Conservation (phyloP, 2,888 invertebrate species). For the Tortricodes alternella region DNA sequence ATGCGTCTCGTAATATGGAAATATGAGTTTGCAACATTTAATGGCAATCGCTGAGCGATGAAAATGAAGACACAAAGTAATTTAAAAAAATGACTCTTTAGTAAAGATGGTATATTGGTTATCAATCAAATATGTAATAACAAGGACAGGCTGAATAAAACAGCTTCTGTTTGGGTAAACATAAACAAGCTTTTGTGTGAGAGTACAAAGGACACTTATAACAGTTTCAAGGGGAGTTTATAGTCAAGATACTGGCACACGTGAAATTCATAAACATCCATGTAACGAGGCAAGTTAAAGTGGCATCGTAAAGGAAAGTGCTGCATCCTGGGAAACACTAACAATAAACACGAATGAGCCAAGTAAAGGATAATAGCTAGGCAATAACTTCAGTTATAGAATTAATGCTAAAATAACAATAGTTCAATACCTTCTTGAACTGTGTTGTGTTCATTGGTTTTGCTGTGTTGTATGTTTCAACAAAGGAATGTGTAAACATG, state of each 20-base stretch:
- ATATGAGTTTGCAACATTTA: too few species aligned
- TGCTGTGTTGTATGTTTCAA: too few species aligned
- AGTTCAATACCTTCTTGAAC: neutral
- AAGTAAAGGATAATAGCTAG: neutral
- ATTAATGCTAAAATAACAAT: slow-evolving; percentile 5
- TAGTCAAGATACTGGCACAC: neutral
- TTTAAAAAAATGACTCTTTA: too few species aligned
- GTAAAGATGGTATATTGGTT: too few species aligned
- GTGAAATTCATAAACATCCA: slow-evolving; percentile 3
- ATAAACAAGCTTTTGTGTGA: too few species aligned
- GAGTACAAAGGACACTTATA: neutral
- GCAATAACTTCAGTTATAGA: slow-evolving; percentile 6
- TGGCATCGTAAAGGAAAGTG: slow-evolving; percentile 8
- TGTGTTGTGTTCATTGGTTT: neutral
- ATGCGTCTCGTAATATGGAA: too few species aligned
- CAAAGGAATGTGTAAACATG: too few species aligned
- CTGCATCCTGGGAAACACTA: slow-evolving; percentile 1
- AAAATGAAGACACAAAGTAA: too few species aligned
- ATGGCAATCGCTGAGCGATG: too few species aligned
- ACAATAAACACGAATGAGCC: slow-evolving; percentile 7
- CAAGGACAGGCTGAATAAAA: too few species aligned
- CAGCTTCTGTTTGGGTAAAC: too few species aligned
- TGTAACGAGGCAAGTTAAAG: slow-evolving; percentile 6
- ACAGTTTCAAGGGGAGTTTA: neutral
- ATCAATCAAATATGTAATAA: too few species aligned